These are phyloP conservation scores for Tretioscincus oriximinensis DNA, from an alignment of 2,113 vertebrate species.

Conservation along the genomic window DNA sequence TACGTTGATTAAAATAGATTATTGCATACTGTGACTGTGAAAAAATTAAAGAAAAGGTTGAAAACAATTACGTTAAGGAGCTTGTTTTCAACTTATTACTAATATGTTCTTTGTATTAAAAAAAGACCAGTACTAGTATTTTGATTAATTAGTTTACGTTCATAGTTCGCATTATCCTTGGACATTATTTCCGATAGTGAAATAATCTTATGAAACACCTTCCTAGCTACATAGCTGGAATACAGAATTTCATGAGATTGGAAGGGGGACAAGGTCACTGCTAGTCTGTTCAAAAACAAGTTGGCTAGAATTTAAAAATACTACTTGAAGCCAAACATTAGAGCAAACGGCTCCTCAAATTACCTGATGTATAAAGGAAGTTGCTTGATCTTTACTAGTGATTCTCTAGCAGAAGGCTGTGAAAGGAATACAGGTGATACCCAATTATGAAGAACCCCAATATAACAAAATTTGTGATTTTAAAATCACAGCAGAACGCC, in stretches of 20 bases:
- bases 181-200: not conserved
- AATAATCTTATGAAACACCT: not conserved
- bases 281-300: not conserved
- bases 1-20: too few relatives aligned
- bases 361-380: not conserved
- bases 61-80: not conserved
- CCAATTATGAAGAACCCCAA: too few relatives aligned
- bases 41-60: not conserved
- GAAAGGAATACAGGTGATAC: too few relatives aligned
- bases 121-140: not conserved
- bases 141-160: not conserved
- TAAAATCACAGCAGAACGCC: too few relatives aligned
- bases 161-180: not conserved
- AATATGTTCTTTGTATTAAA: not conserved
- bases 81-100: not conserved
- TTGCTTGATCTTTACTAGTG: not conserved
- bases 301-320: not conserved
- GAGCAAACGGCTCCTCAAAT: not conserved
- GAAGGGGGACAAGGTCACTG: not conserved
- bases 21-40: not conserved
- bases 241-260: too few relatives aligned
- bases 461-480: too few relatives aligned
- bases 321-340: not conserved
- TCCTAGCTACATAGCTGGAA: not conserved
- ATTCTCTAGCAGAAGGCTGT: not conserved